A percentile compares a stretch with the other conserved stretches of the same genome.
Evolutionary conservation across 35 echinoderm and acorn worm species (phyloP).

Genomic region (Holothuria glaberrima): DNA sequence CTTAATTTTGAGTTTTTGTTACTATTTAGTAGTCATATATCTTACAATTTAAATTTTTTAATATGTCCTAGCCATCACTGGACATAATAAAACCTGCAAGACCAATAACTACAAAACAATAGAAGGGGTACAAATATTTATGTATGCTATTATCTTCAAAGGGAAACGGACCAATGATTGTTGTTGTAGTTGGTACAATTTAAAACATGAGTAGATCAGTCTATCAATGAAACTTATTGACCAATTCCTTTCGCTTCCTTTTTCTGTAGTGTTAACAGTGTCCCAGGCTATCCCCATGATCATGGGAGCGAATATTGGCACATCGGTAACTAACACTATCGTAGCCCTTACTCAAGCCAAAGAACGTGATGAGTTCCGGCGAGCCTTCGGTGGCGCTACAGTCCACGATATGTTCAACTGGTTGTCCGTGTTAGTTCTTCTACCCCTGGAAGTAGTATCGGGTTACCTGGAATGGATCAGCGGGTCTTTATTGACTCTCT

Average conservation of each 20-base stretch:
- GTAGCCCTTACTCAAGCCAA: conserved; percentile 65
- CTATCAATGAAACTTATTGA: not conserved
- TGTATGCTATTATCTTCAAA: too few species aligned
- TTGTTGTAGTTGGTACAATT: too few species aligned
- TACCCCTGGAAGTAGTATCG: conserved; percentile 71
- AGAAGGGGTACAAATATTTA: too few species aligned
- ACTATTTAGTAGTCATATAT: too few species aligned
- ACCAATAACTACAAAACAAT: too few species aligned
- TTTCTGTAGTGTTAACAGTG: conserved; percentile 64
- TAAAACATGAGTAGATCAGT: too few species aligned
- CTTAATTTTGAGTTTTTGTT: too few species aligned
- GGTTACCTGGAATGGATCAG: conserved; percentile 74
- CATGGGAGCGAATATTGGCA: conserved; percentile 89
- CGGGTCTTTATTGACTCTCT: conserved; percentile 19
- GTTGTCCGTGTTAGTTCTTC: conserved; percentile 59
- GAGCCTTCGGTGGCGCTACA: conserved; percentile 84
- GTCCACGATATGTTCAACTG: conserved; percentile 93
- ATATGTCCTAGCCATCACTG: too few species aligned
- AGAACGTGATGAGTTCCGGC: conserved; percentile 66
- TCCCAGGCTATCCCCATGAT: conserved; percentile 76
- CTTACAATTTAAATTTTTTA: too few species aligned
- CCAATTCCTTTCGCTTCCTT: not conserved
- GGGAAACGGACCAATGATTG: too few species aligned
- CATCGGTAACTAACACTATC: conserved; percentile 86
- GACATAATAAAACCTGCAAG: too few species aligned